Evolutionary conservation across 2,113 vertebrate species (phyloP), one percentile per base, ranked within the genome.

Genomic region (Elanoides forficatus): DNA sequence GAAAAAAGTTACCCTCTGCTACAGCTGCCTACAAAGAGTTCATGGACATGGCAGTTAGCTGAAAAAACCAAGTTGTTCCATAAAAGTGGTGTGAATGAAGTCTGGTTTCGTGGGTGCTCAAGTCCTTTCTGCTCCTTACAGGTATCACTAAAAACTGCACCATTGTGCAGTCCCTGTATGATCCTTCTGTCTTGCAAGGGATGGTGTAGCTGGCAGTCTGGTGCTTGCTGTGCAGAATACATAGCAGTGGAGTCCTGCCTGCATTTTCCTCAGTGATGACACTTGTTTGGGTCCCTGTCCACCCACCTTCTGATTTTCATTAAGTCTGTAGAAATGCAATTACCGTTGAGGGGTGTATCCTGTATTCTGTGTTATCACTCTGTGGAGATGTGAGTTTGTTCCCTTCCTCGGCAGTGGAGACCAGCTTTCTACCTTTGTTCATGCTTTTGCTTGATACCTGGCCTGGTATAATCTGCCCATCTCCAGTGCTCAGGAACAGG

Each of bases 1-100:
- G 88, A 36, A 91, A 91, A 92, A 94, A 62, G 7, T 67, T 79
- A 50, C 34, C 25, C 29, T 71, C 38, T 78, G 60, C 50, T 81
- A 11, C 68, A 93, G 79, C 82, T 95, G 86, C 67, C 75, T 76
- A 50, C 50, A 45, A 60, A 81, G 55, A 27, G 32, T 59, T 90
- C 67, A 23, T 30, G 62, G 52, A 43, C 18, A 0, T 19, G 86
- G 38, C 43, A 88, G 11, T 2, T 72, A 65, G 40, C 68, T 62
- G 68, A 38, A 21, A 55, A 82, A 86, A 32, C 3, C 32, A 29
- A 75, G 18, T 50, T 58, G 42, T 59, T 80, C 70, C 88, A 26
- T 67, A 62, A 20, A 59, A 68, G 48, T 20, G 43, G 17, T 52
- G 52, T 53, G 66, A 80, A 67, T 62, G 47, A 66, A 85, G 19